Conservation (phyloP, 2,888 invertebrate species). For the Eupithecia dodoneata region DNA sequence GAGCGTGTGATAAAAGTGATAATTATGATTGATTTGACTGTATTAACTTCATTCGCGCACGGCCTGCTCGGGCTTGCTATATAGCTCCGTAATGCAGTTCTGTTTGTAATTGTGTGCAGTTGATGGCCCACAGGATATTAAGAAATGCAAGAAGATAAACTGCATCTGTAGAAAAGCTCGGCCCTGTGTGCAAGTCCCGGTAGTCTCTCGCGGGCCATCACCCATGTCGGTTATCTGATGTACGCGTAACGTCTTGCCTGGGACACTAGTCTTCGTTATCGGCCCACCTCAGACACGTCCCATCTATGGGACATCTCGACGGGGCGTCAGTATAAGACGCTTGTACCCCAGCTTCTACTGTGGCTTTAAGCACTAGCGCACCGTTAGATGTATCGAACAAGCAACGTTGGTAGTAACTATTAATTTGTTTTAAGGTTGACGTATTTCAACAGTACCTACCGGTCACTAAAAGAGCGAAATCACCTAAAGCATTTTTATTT, state of each 20-base stretch:
- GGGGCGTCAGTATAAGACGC: constrained; percentile 51
- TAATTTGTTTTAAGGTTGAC: background rate
- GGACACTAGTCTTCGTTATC: constrained; percentile 67
- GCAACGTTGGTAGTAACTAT: background rate
- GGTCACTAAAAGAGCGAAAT: background rate
- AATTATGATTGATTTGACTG: background rate
- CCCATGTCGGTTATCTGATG: constrained; percentile 67
- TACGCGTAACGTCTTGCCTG: constrained; percentile 66
- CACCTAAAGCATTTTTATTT: background rate
- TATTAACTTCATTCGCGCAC: background rate
- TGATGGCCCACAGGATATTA: background rate
- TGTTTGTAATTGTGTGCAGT: background rate
- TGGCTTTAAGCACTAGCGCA: background rate
- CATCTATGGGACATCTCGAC: constrained; percentile 54
- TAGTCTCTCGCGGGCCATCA: constrained; percentile 46
- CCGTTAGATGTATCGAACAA: constrained; percentile 2
- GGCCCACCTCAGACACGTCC: constrained; percentile 40
- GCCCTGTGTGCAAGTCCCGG: background rate
- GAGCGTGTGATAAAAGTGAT: background rate
- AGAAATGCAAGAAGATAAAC: background rate
- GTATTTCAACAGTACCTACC: background rate
- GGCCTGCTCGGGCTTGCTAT: background rate
- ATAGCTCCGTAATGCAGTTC: too few species aligned
- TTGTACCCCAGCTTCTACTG: background rate
- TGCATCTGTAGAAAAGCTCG: background rate